phyloP scores from a whole-genome alignment of 1,140 invertebrate species.

The Heliconius eleuchia region DNA sequence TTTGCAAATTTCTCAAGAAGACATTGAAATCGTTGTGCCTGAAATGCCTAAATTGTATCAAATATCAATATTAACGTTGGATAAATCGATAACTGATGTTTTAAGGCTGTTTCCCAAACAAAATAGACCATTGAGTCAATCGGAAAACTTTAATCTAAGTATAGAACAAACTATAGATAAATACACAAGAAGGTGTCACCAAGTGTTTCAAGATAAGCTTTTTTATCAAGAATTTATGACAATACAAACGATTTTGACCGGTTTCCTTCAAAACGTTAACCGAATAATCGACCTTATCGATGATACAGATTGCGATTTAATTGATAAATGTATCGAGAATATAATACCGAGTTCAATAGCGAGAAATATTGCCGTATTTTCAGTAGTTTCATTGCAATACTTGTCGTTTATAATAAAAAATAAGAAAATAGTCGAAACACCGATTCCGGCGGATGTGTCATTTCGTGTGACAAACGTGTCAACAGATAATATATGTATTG shows the following conservation, averaged over 20 bases:
- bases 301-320: constrained; percentile 67
- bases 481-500: constrained; percentile 62
- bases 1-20: constrained; percentile 66
- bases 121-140: constrained; percentile 76
- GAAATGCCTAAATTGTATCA: constrained; percentile 69
- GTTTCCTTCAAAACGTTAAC: constrained; percentile 61
- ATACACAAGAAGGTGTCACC: constrained; percentile 76
- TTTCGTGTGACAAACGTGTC: constrained; percentile 56
- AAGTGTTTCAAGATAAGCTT: constrained; percentile 77
- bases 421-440: constrained; percentile 66
- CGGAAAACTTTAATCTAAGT: constrained; percentile 71
- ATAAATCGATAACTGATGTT: constrained; percentile 69
- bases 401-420: constrained; percentile 78
- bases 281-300: constrained; percentile 58
- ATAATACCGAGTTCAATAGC: constrained; percentile 61
- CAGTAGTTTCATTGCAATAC: constrained; percentile 78
- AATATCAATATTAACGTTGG: constrained; percentile 54
- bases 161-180: constrained; percentile 76
- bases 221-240: constrained; percentile 75
- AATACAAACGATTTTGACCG: constrained; percentile 67
- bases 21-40: constrained; percentile 63
- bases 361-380: constrained; percentile 72
- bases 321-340: constrained; percentile 70
- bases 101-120: constrained; percentile 75
- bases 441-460: constrained; percentile 64